Conservation (phyloP, 2,113 vertebrate genomes). For the Antidorcas marsupialis region DNA sequence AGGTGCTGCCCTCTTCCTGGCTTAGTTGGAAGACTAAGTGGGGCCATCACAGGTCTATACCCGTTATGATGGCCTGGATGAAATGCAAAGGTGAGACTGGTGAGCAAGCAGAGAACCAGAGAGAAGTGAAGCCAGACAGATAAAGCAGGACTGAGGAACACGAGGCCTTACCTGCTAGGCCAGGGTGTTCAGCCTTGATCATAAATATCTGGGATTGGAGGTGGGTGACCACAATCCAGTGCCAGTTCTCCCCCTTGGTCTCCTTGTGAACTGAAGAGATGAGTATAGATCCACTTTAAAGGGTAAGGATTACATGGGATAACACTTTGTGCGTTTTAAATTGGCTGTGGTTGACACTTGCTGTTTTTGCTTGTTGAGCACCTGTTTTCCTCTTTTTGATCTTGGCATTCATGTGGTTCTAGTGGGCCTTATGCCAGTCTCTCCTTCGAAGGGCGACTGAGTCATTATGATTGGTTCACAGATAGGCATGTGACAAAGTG, state of each 20-base stretch:
- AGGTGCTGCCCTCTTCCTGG: background rate
- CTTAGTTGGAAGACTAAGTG: background rate
- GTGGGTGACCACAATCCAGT: background rate
- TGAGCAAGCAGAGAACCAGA: background rate
- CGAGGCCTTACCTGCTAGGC: background rate
- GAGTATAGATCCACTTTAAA: background rate
- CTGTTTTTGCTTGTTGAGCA: background rate
- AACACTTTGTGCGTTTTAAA: background rate
- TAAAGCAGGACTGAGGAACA: background rate
- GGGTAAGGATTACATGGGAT: background rate
- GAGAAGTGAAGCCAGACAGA: background rate
- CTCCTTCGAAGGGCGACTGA: background rate
- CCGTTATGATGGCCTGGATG: background rate
- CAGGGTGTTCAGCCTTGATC: background rate
- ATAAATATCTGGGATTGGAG: background rate
- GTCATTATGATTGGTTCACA: background rate
- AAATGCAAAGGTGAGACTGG: background rate
- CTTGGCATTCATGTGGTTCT: background rate
- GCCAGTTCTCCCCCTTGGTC: background rate
- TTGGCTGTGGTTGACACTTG: background rate
- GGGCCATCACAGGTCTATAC: background rate
- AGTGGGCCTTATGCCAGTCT: background rate
- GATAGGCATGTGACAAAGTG: background rate
- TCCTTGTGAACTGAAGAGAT: background rate
- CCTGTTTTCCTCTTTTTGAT: background rate